phyloP scores from a whole-genome alignment of 2,888 invertebrate genomes.

The Platynereis dumerilii region DNA sequence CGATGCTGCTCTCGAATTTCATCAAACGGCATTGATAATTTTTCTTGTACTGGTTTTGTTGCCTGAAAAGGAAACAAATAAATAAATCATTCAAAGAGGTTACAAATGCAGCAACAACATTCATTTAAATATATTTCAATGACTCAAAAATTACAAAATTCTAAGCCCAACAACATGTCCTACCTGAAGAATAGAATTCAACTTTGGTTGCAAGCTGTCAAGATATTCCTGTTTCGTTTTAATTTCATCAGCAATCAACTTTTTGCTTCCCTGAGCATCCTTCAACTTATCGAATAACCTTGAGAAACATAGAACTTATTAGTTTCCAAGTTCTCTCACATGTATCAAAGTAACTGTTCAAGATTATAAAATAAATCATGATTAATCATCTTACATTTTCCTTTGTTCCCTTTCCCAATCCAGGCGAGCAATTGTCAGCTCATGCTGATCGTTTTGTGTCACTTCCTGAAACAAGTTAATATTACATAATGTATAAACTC shows the following conservation, averaged over 20 bases:
- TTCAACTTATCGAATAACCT: constrained; percentile 77
- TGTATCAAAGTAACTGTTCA: too few species aligned
- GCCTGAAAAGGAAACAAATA: constrained; percentile 66
- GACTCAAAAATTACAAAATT: too few species aligned
- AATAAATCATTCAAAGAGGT: too few species aligned
- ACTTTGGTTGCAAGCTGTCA: constrained; percentile 81
- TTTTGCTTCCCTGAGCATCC: constrained; percentile 78
- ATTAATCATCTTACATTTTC: constrained; percentile 68
- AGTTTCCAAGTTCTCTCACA: too few species aligned
- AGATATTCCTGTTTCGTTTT: constrained; percentile 78
- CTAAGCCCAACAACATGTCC: too few species aligned
- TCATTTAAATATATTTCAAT: too few species aligned
- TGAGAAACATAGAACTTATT: too few species aligned
- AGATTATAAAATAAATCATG: too few species aligned
- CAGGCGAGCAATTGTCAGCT: constrained; percentile 81
- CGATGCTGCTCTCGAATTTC: constrained; percentile 78
- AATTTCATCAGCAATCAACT: constrained; percentile 77
- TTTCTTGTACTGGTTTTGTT: constrained; percentile 88
- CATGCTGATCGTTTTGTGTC: constrained; percentile 77
- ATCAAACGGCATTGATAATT: constrained; percentile 81
- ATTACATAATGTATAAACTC: background rate
- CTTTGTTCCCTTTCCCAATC: constrained; percentile 92
- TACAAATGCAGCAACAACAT: too few species aligned
- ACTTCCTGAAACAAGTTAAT: constrained; percentile 66
- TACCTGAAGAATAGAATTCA: constrained; percentile 74